A percentile compares a stretch with the other conserved stretches of the same genome.
Evolutionary conservation across 2,797 vertebrate species (phyloP).

Genomic region (Cirrhinus mrigala): DNA sequence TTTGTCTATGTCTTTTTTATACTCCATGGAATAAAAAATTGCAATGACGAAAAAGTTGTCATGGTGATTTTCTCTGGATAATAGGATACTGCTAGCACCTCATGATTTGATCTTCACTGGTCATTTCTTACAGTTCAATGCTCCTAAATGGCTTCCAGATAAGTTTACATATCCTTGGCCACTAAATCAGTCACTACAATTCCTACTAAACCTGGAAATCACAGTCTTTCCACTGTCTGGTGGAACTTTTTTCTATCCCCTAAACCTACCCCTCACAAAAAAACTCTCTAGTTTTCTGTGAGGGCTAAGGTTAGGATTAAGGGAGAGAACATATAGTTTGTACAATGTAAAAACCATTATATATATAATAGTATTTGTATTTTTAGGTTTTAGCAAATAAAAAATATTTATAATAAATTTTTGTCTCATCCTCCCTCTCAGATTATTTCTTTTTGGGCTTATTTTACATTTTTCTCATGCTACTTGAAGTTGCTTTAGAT

Average conservation of each 20-base stretch:
- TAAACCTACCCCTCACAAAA: too few relatives aligned
- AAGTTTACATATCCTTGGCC: neutral
- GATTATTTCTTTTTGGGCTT: too few relatives aligned
- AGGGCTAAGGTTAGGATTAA: too few relatives aligned
- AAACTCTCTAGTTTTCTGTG: too few relatives aligned
- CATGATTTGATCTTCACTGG: neutral
- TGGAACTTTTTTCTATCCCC: neutral
- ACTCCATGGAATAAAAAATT: slow-evolving; percentile 71
- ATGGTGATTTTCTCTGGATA: slow-evolving; percentile 73
- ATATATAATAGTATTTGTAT: too few relatives aligned
- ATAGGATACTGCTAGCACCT: neutral
- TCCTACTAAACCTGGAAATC: neutral
- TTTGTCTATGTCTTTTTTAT: slow-evolving; percentile 34
- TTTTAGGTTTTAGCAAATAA: too few relatives aligned
- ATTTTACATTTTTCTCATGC: too few relatives aligned
- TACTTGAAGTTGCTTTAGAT: too few relatives aligned
- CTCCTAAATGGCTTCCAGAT: neutral
- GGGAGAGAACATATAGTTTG: too few relatives aligned
- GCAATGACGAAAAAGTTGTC: slow-evolving; percentile 74
- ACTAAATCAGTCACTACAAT: neutral
- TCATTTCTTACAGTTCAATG: neutral
- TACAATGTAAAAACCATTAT: too few relatives aligned
- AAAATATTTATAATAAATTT: too few relatives aligned
- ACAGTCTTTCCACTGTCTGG: neutral
- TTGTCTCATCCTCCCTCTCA: too few relatives aligned